Conservation (phyloP, 1,140 invertebrate genomes). For the Coptotermes formosanus region DNA sequence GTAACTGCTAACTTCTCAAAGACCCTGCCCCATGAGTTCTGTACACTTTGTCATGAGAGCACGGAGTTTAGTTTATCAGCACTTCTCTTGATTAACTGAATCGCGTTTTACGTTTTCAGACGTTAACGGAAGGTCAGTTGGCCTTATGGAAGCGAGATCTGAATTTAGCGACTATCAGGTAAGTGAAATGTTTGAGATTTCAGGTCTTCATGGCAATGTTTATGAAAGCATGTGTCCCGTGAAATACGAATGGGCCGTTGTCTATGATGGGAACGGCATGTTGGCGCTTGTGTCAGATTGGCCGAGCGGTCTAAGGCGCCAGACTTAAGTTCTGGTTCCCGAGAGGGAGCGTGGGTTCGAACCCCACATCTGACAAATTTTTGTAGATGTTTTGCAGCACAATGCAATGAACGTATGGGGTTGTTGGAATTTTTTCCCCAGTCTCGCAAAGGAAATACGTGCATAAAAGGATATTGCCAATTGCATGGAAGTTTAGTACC, state of each 20-base stretch:
- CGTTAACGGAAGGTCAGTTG: slow-evolving; percentile 25
- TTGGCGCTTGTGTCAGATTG: slow-evolving; percentile 37
- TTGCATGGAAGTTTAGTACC: no score
- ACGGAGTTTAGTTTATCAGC: no score
- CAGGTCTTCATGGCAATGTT: no score
- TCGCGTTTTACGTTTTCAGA: not conserved
- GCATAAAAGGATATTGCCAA: no score
- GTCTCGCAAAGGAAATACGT: no score
- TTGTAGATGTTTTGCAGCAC: not conserved
- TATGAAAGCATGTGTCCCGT: no score
- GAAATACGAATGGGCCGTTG: no score
- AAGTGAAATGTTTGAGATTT: not conserved
- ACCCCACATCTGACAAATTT: slow-evolving; percentile 61
- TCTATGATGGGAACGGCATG: no score
- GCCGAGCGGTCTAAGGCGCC: slow-evolving; percentile 42
- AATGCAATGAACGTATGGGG: not conserved
- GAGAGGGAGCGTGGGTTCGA: slow-evolving; percentile 70
- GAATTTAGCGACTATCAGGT: slow-evolving; percentile 15
- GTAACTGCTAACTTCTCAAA: no score
- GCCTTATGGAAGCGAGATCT: slow-evolving; percentile 29
- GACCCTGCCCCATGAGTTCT: no score
- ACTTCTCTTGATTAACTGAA: not conserved
- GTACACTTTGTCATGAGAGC: no score
- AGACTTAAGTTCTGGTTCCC: slow-evolving; percentile 74
- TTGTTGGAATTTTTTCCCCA: not conserved